Evolutionary conservation across 1,140 invertebrate species (phyloP).

Genomic region (Cotesia vestalis): DNA sequence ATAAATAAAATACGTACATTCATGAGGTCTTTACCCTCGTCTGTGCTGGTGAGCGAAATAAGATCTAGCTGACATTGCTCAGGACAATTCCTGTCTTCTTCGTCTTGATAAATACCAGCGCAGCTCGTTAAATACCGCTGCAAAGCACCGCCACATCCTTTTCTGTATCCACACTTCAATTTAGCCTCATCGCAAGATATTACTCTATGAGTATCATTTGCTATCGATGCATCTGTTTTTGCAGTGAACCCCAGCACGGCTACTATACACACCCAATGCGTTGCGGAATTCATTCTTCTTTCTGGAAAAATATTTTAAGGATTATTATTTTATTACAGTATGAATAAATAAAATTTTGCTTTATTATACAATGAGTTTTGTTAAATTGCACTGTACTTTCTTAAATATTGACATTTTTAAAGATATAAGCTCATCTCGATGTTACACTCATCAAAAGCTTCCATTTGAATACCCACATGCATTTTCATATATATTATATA

Average conservation of each 20-base stretch:
- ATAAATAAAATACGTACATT: constrained; percentile 64
- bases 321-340: too few species aligned
- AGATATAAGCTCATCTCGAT: too few species aligned
- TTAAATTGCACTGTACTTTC: too few species aligned
- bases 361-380: too few species aligned
- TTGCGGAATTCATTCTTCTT: constrained; percentile 52
- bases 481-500: too few species aligned
- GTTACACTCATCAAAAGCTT: too few species aligned
- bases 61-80: constrained; percentile 78
- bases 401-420: too few species aligned
- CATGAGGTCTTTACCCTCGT: constrained; percentile 79
- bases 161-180: constrained; percentile 76
- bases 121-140: constrained; percentile 79
- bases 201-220: constrained; percentile 33
- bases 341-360: too few species aligned
- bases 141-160: constrained; percentile 77
- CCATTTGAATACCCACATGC: too few species aligned
- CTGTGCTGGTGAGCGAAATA: constrained; percentile 79
- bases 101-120: constrained; percentile 70
- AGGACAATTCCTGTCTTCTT: constrained; percentile 69
- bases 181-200: constrained; percentile 75
- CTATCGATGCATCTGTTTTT: constrained; percentile 41
- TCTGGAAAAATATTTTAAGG: constrained; percentile 19
- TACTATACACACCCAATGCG: constrained; percentile 45
- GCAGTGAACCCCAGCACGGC: constrained; percentile 44